Percentiles rank a stretch among this genome's conserved stretches.
These are phyloP conservation scores for Calonectris borealis DNA, from an alignment of 2,113 vertebrate genomes.

Conservation along the genomic window DNA sequence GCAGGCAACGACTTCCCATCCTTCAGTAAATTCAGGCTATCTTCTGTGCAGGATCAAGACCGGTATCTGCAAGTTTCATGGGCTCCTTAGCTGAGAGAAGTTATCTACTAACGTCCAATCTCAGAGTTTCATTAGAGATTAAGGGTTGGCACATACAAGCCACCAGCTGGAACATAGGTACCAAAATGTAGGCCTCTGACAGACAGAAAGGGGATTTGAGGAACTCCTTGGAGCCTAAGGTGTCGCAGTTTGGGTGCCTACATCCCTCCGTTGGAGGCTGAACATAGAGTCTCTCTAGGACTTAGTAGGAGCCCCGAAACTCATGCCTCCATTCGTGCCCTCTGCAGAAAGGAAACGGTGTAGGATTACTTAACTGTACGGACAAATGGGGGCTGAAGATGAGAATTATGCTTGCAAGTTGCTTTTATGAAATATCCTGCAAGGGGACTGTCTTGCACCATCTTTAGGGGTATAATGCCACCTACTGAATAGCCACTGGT, in stretches of 20 bases:
- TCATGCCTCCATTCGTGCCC: rapidly evolving
- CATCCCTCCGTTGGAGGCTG: rapidly evolving
- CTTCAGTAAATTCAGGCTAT: background rate
- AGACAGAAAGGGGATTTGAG: background rate
- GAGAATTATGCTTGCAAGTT: background rate
- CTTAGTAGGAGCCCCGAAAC: rapidly evolving
- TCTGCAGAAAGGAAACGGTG: rapidly evolving
- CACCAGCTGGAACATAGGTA: background rate
- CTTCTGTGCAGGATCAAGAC: background rate
- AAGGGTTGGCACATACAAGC: rapidly evolving
- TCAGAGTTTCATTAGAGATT: background rate
- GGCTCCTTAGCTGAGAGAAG: background rate
- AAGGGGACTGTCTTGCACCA: background rate
- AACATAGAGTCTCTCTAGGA: background rate
- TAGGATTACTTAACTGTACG: background rate
- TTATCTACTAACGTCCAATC: background rate
- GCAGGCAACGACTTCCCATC: rapidly evolving
- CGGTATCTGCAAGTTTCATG: background rate
- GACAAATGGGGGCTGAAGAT: background rate
- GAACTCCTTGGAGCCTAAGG: background rate
- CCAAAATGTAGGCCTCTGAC: background rate
- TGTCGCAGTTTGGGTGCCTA: background rate
- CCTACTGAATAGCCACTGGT: constrained; percentile 34
- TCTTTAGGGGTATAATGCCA: constrained; percentile 48
- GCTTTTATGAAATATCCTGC: background rate